Evolutionary conservation across 1,140 invertebrate species (phyloP).

Genomic region (Drosophila miranda): DNA sequence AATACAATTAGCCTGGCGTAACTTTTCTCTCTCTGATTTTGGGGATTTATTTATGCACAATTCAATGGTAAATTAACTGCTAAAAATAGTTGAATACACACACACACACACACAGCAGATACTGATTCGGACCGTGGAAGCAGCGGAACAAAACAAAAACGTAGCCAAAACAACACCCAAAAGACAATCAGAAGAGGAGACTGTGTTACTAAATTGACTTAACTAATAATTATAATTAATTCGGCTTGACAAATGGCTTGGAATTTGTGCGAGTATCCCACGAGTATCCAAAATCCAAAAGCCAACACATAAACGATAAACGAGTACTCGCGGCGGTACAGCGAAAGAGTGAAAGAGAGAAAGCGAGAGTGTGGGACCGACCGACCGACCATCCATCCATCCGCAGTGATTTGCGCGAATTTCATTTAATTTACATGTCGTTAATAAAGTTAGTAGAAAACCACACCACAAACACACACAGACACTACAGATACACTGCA

Average conservation of each 20-base stretch:
- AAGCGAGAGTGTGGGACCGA: slow-evolving; percentile 14
- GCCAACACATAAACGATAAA: slow-evolving; percentile 4
- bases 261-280: slow-evolving; percentile 16
- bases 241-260: slow-evolving; percentile 36
- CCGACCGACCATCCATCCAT: slow-evolving; percentile 37
- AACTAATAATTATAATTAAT: slow-evolving; percentile 40
- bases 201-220: slow-evolving; percentile 32
- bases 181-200: slow-evolving; percentile 25
- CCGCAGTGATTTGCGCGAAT: slow-evolving; percentile 55
- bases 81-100: slow-evolving; percentile 50
- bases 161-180: neutral
- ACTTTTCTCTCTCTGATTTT: slow-evolving; percentile 30
- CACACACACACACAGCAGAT: slow-evolving; percentile 6
- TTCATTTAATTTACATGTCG: slow-evolving; percentile 78
- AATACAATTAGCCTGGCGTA: slow-evolving; percentile 60
- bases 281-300: neutral
- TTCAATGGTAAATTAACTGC: slow-evolving; percentile 58
- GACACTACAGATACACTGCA: slow-evolving; percentile 7
- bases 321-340: neutral
- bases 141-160: neutral
- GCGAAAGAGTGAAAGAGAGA: slow-evolving; percentile 1
- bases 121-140: no score
- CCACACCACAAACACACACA: slow-evolving; percentile 20
- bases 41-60: slow-evolving; percentile 56
- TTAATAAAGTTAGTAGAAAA: slow-evolving; percentile 71